Base-by-base conservation (phyloP, 2,797 vertebrate species). In the Alectoris magna region DNA sequence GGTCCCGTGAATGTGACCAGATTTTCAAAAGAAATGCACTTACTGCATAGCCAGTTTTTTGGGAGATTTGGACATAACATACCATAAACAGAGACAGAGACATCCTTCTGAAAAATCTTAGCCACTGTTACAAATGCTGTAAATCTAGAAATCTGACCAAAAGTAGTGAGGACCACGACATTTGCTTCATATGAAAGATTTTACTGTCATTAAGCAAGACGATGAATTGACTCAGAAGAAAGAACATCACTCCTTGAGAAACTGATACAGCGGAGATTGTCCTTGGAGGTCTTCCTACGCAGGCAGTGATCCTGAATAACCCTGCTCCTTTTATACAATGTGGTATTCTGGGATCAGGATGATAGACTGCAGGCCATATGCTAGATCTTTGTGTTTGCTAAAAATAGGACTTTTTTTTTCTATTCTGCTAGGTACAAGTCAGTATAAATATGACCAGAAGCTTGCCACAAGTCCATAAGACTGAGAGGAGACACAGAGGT, bases 351-450 rank as follows among this genome's bases (percentile, higher is more conserved):
- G 69, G 41, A 80, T 75, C 81, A 76, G 84, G 69, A 94, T 94
- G 93, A 94, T 87, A 84, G 94, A 95, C 90, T 88, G 66, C 87
- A 80, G 44, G 71, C 88, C 89, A 93, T 93, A 81, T 94, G 85
- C 59, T 94, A 85, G 53, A 88, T 90, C 74, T 90, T 21, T 74
- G n/a, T 60, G 26, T 88, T 91, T 88, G n/a, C 84, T 94, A 96
- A 95, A 95, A 94, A 95, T 90, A 93, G 76, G 70, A 72, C 21
- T 12, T 64, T 80, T 95, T 78, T 70, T 70, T 89, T 69, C 64
- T 88, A 4, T 68, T 85, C 70, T 84, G 24, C 89, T 85, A 82
- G 55, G 48, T 70, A 91, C 81, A 91, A 93, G 58, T 87, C 68
- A 77, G 82, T 86, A 87, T 71, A 90, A 96, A 91, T 79, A 60